Conservation (phyloP, 2,113 vertebrate genomes). For the Calyptommatus sinebrachiatus region DNA sequence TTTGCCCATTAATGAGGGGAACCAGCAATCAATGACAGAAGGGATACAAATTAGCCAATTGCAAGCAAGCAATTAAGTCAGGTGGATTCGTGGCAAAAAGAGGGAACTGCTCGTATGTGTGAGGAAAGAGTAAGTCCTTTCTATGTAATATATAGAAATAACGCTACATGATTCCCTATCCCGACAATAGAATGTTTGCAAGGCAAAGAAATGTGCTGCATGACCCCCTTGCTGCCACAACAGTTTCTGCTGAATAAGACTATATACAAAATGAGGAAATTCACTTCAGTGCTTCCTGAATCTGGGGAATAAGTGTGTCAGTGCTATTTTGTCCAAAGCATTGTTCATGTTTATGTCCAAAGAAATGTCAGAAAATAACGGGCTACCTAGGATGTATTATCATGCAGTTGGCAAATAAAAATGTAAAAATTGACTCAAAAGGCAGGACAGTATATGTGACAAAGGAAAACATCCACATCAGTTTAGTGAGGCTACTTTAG, state of each 20-base stretch:
- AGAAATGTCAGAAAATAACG: slow-evolving; percentile 2
- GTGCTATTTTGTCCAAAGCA: background rate
- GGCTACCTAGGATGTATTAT: background rate
- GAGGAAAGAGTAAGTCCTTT: too few relatives aligned
- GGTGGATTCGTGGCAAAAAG: too few relatives aligned
- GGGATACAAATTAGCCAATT: too few relatives aligned
- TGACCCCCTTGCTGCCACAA: background rate
- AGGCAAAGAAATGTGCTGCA: background rate
- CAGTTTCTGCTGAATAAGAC: background rate
- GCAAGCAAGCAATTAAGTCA: too few relatives aligned
- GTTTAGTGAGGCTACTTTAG: background rate
- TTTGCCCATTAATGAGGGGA: too few relatives aligned
- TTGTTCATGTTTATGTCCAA: background rate
- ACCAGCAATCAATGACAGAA: too few relatives aligned
- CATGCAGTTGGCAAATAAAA: background rate
- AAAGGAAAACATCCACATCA: background rate
- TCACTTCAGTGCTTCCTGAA: slow-evolving; percentile 1
- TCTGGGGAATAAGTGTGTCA: background rate
- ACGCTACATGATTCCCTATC: background rate
- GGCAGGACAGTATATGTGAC: background rate
- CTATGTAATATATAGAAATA: too few relatives aligned
- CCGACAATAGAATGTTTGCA: background rate
- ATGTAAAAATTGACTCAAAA: slow-evolving; percentile 6
- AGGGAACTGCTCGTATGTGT: too few relatives aligned
- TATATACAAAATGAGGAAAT: slow-evolving; percentile 8